Conservation (phyloP, 64 coral and sea anemone species). For the Pocillopora verrucosa region DNA sequence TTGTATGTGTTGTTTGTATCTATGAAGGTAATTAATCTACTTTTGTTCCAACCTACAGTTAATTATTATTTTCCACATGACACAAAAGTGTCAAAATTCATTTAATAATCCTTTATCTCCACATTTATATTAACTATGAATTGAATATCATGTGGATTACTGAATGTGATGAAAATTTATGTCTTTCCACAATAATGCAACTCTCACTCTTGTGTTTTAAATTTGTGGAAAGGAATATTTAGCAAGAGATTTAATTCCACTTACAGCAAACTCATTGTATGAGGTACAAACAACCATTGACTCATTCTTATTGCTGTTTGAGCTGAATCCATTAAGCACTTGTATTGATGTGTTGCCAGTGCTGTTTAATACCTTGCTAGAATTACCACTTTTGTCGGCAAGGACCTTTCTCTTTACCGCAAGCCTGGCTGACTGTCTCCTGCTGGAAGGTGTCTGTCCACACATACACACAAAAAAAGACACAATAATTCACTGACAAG, state of each 20-base stretch:
- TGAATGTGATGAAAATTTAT: too few relatives aligned
- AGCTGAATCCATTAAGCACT: constrained; percentile 36
- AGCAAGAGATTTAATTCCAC: neutral
- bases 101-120: too few relatives aligned
- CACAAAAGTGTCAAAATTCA: too few relatives aligned
- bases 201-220: too few relatives aligned
- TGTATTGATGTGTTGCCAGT: constrained; percentile 38
- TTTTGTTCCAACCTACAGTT: too few relatives aligned
- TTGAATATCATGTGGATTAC: too few relatives aligned
- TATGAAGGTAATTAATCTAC: too few relatives aligned
- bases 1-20: too few relatives aligned
- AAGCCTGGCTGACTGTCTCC: constrained; percentile 46
- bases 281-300: constrained; percentile 46
- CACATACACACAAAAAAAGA: neutral
- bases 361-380: constrained; percentile 5
- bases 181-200: too few relatives aligned
- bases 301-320: constrained; percentile 37
- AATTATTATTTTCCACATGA: too few relatives aligned
- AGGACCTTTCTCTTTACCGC: constrained; percentile 57
- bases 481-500: neutral
- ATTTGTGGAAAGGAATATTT: neutral
- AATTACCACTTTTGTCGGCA: constrained; percentile 43
- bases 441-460: constrained; percentile 9
- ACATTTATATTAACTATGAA: too few relatives aligned
- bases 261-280: constrained; percentile 71